phyloP scores from a whole-genome alignment of 1,140 invertebrate species.

The Drosophila baimaii region DNA sequence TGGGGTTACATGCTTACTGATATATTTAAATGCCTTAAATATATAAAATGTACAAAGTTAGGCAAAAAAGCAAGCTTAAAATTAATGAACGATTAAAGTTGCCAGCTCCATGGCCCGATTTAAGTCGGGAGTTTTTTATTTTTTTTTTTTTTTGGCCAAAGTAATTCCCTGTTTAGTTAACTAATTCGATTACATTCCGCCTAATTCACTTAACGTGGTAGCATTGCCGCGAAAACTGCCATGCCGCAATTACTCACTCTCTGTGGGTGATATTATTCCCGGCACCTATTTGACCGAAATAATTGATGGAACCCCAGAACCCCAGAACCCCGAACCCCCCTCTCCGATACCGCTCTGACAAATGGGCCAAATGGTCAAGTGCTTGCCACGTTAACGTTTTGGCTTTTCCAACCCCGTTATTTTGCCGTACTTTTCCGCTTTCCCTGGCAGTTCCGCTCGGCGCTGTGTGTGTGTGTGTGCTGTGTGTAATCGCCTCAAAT shows the following conservation, averaged over 20 bases:
- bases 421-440: slow-evolving; percentile 2
- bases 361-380: slow-evolving; percentile 47
- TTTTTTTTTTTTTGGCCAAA: neutral
- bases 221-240: slow-evolving; percentile 10
- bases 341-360: slow-evolving; percentile 3
- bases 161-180: slow-evolving; percentile 4
- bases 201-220: slow-evolving; percentile 16
- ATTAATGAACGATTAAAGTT: neutral
- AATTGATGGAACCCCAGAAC: slow-evolving; percentile 33
- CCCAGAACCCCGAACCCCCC: neutral
- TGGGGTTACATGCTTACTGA: neutral
- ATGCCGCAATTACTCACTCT: slow-evolving; percentile 26
- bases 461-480: neutral
- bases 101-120: neutral
- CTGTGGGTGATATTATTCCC: slow-evolving; percentile 19
- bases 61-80: neutral
- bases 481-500: slow-evolving; percentile 63
- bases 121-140: too few relatives aligned
- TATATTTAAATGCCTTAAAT: too few relatives aligned
- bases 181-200: slow-evolving; percentile 18
- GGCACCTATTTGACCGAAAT: slow-evolving; percentile 35
- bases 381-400: slow-evolving; percentile 15
- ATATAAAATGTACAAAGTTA: neutral
- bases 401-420: slow-evolving; percentile 16
- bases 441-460: neutral